Percentiles rank a stretch among this genome's conserved stretches.
phyloP scores from a whole-genome alignment of 2,113 vertebrate species.

The Macaca mulatta region DNA sequence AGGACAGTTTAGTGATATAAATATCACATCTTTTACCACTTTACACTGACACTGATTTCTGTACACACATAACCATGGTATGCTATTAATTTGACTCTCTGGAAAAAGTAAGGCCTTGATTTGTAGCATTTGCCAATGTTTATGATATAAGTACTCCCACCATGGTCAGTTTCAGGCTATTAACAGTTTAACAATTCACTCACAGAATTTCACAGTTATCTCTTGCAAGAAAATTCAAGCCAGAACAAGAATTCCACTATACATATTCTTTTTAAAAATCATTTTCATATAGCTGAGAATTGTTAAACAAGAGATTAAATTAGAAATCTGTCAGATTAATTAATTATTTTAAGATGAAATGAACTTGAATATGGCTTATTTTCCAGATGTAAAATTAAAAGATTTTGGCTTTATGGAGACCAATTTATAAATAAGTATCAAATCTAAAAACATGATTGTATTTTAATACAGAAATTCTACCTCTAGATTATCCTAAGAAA shows the following conservation, averaged over 20 bases:
- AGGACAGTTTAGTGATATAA: background rate
- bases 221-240: background rate
- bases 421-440: background rate
- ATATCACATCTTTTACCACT: background rate
- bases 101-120: background rate
- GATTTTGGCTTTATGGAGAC: background rate
- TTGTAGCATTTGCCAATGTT: background rate
- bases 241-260: background rate
- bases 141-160: background rate
- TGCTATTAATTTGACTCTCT: background rate
- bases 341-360: background rate
- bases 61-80: background rate
- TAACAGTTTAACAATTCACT: background rate
- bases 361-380: background rate
- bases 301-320: background rate
- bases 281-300: background rate
- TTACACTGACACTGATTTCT: background rate
- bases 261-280: background rate
- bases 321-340: background rate
- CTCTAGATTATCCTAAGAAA: background rate
- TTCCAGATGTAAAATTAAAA: conserved; percentile 8
- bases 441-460: background rate
- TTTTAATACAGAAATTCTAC: background rate
- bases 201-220: background rate
- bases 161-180: background rate